Conservation (phyloP, 2,113 vertebrate genomes). For the Chaetodon auriga region DNA sequence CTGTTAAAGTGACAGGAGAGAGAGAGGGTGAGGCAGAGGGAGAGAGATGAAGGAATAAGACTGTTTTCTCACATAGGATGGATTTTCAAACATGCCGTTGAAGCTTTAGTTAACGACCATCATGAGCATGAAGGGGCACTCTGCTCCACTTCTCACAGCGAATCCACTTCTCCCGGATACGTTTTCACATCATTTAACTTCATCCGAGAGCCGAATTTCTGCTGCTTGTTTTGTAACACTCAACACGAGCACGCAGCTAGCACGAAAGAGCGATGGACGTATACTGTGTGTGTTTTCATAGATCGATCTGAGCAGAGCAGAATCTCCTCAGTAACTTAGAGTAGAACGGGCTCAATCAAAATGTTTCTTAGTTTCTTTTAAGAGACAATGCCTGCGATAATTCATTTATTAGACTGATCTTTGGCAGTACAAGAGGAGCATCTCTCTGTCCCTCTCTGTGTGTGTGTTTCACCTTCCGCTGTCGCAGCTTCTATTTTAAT, state of each 20-base stretch:
- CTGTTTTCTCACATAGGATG: not conserved
- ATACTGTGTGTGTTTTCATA: not conserved
- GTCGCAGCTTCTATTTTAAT: not conserved
- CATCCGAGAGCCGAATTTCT: not conserved
- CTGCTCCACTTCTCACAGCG: not conserved
- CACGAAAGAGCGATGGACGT: not conserved
- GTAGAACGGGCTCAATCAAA: not conserved
- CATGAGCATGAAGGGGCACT: not conserved
- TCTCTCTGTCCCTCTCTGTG: not conserved
- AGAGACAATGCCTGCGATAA: not conserved
- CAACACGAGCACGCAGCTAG: not conserved
- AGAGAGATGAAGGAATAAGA: not conserved
- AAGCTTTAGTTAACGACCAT: not conserved
- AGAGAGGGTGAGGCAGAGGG: not conserved
- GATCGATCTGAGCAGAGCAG: not conserved
- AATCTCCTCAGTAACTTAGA: not conserved
- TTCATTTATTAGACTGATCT: not conserved
- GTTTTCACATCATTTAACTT: not conserved
- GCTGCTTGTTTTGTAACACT: not conserved
- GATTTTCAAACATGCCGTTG: not conserved
- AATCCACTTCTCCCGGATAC: not conserved
- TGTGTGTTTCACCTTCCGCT: not conserved
- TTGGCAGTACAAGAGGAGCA: too few species aligned
- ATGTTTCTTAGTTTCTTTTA: not conserved
- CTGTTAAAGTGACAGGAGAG: not conserved